These are phyloP conservation scores for Ferdinandea cuprea DNA, from an alignment of 2,888 invertebrate species.

Conservation along the genomic window DNA sequence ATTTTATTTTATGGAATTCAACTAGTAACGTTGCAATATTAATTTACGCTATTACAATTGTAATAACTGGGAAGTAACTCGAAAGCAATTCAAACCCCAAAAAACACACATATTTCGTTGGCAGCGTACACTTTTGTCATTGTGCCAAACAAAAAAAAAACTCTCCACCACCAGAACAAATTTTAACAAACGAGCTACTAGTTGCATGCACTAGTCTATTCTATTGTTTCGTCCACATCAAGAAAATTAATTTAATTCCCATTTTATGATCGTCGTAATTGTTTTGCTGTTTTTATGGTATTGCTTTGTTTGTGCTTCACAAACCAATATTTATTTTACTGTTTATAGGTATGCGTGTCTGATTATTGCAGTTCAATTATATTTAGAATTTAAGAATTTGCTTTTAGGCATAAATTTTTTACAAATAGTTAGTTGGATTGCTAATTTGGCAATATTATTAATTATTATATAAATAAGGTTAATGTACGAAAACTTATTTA, in stretches of 20 bases:
- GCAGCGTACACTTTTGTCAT: conserved; percentile 33
- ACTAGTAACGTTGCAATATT: too few relatives aligned
- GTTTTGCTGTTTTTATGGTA: conserved; percentile 5
- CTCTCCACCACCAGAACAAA: conserved; percentile 38
- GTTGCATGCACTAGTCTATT: conserved; percentile 36
- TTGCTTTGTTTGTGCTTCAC: conserved; percentile 9
- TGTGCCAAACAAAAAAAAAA: conserved; percentile 61
- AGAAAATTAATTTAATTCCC: conserved; percentile 36
- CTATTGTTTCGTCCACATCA: background rate
- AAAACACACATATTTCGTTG: conserved; percentile 13
- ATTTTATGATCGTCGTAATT: conserved; percentile 42
- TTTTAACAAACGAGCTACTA: conserved; percentile 59
- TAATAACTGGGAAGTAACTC: conserved; percentile 15
- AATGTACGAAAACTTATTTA: too few relatives aligned
- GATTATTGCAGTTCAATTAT: background rate
- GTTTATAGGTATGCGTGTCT: conserved; percentile 12
- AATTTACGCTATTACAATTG: too few relatives aligned
- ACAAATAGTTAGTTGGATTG: background rate
- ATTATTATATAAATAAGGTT: too few relatives aligned
- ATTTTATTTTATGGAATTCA: too few relatives aligned
- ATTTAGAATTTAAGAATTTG: conserved; percentile 1
- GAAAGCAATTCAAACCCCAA: conserved; percentile 14
- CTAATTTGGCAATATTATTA: too few relatives aligned
- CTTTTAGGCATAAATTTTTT: background rate
- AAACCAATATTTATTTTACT: conserved; percentile 20